Conservation (phyloP, 2,888 invertebrate species). For the Hybos culiciformis region DNA sequence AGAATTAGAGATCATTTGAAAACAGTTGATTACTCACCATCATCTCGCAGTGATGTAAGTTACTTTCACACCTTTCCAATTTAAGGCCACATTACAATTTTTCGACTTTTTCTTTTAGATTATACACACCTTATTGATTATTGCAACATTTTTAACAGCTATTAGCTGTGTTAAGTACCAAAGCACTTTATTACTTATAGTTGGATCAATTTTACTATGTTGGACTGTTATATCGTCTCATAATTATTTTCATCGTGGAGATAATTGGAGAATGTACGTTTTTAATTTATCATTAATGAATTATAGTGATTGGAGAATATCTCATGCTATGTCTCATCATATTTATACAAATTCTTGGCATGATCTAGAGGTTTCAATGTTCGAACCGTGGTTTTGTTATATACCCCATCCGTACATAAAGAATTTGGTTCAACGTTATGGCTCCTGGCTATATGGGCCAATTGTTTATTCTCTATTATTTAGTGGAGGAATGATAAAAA, state of each 20-base stretch:
- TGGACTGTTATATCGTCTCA: conserved; percentile 51
- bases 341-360: conserved; percentile 60
- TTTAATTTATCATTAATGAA: conserved; percentile 54
- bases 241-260: conserved; percentile 62
- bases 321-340: conserved; percentile 66
- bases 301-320: conserved; percentile 55
- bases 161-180: conserved; percentile 29
- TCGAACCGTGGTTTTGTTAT: conserved; percentile 54
- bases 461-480: conserved; percentile 25
- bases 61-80: no score
- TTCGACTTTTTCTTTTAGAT: conserved; percentile 17
- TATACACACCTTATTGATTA: conserved; percentile 32
- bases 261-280: conserved; percentile 66
- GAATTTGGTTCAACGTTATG: conserved; percentile 38
- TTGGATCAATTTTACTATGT: conserved; percentile 44
- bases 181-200: conserved; percentile 22
- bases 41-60: conserved; percentile 29
- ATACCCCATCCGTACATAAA: conserved; percentile 43
- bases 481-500: conserved; percentile 22
- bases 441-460: conserved; percentile 41
- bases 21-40: conserved; percentile 36
- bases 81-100: not conserved
- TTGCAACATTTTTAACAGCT: conserved; percentile 28
- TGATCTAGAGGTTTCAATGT: conserved; percentile 55
- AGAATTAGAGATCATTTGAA: conserved; percentile 43